phyloP scores from a whole-genome alignment of 2,888 invertebrate genomes.

The Alcis repandata region DNA sequence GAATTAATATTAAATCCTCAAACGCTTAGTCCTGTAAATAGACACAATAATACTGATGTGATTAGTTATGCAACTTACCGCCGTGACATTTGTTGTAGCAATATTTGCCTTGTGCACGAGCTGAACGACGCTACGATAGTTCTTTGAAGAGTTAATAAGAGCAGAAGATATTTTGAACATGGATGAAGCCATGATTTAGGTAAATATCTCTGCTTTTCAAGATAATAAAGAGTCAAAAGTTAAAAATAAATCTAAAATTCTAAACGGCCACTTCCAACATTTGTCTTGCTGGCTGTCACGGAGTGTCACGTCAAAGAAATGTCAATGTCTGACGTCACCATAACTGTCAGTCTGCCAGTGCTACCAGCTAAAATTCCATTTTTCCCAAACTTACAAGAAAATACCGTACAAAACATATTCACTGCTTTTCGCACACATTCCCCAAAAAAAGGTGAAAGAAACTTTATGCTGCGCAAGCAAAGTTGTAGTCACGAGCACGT shows the following conservation, averaged over 20 bases:
- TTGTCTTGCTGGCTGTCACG: neutral
- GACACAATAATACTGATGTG: neutral
- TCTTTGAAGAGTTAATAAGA: constrained; percentile 66
- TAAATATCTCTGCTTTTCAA: constrained; percentile 29
- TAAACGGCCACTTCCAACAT: neutral
- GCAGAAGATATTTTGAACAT: constrained; percentile 74
- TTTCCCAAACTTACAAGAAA: too few relatives aligned
- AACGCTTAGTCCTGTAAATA: neutral
- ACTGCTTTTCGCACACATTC: too few relatives aligned
- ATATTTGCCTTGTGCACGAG: constrained; percentile 70
- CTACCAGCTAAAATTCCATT: too few relatives aligned
- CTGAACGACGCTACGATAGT: constrained; percentile 66
- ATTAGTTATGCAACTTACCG: constrained; percentile 83
- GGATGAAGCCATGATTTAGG: constrained; percentile 71
- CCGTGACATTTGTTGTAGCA: constrained; percentile 71
- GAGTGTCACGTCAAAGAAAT: neutral
- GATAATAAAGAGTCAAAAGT: neutral
- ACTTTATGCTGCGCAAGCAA: too few relatives aligned
- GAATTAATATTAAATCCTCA: neutral
- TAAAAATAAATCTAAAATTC: neutral
- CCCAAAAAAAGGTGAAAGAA: too few relatives aligned
- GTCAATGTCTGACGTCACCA: too few relatives aligned
- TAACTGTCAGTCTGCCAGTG: neutral
- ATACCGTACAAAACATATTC: too few relatives aligned
- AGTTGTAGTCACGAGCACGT: too few relatives aligned